Conservation (phyloP, 2,888 invertebrate genomes). For the Calameuta filiformis region DNA sequence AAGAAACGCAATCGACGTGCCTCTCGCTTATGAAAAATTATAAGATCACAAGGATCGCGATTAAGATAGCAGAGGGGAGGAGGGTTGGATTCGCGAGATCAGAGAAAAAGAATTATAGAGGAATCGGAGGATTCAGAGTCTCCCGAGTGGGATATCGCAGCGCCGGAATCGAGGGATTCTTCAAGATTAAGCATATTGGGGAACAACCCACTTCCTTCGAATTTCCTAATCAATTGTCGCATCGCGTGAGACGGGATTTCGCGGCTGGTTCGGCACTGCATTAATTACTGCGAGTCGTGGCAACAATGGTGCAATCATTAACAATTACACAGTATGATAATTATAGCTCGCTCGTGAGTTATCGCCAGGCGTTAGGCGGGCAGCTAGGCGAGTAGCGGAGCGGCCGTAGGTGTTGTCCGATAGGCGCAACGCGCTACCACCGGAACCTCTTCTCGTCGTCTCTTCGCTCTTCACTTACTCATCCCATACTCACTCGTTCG, state of each 20-base stretch:
- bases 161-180: not conserved
- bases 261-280: constrained; percentile 41
- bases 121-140: too few species aligned
- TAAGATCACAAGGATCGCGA: too few species aligned
- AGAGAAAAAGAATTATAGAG: too few species aligned
- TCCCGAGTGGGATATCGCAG: too few species aligned
- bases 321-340: constrained; percentile 62
- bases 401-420: too few species aligned
- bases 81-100: too few species aligned
- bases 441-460: not conserved
- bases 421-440: too few species aligned
- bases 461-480: not conserved
- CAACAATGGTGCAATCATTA: constrained; percentile 63
- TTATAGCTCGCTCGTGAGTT: constrained; percentile 56
- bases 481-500: not conserved
- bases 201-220: not conserved
- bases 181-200: too few species aligned
- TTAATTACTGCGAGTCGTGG: constrained; percentile 51
- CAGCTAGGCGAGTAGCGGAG: not conserved
- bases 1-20: too few species aligned
- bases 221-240: constrained; percentile 3
- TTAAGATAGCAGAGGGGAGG: too few species aligned
- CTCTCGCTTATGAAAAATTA: too few species aligned
- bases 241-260: constrained; percentile 7
- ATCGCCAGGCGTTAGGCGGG: constrained; percentile 37